A percentile compares a stretch with the other conserved stretches of the same genome.
These are phyloP conservation scores for Sarcophaga variegata DNA, from an alignment of 2,888 invertebrate genomes.

Conservation along the genomic window DNA sequence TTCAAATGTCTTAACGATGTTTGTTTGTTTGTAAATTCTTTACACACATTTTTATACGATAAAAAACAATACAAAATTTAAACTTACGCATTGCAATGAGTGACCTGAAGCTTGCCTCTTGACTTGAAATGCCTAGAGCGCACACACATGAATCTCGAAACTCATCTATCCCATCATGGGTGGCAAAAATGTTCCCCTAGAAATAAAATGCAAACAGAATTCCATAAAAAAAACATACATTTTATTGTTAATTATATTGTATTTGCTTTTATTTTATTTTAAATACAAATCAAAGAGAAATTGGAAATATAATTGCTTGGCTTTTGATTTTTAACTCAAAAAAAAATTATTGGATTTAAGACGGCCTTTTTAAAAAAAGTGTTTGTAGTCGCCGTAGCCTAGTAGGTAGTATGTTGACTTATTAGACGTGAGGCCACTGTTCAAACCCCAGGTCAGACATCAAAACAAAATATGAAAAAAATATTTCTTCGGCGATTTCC, in stretches of 20 bases:
- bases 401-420: no score
- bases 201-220: background rate
- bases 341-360: no score
- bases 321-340: no score
- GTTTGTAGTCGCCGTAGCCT: no score
- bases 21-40: background rate
- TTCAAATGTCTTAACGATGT: constrained; percentile 41
- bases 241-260: no score
- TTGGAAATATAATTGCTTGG: constrained; percentile 11
- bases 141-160: constrained; percentile 12
- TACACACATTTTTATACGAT: background rate
- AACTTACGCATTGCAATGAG: constrained; percentile 15
- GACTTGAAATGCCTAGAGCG: constrained; percentile 20
- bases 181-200: constrained; percentile 18
- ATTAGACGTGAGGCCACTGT: no score
- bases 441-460: no score
- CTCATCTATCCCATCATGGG: constrained; percentile 27
- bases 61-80: background rate
- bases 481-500: no score
- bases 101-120: constrained; percentile 58
- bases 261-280: no score
- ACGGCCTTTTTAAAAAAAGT: no score
- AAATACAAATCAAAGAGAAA: constrained; percentile 8
- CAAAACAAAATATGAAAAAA: no score
- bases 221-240: background rate